Percentiles rank a stretch among this genome's conserved stretches.
phyloP scores from a whole-genome alignment of 2,888 invertebrate species.

The Candidula unifasciata region DNA sequence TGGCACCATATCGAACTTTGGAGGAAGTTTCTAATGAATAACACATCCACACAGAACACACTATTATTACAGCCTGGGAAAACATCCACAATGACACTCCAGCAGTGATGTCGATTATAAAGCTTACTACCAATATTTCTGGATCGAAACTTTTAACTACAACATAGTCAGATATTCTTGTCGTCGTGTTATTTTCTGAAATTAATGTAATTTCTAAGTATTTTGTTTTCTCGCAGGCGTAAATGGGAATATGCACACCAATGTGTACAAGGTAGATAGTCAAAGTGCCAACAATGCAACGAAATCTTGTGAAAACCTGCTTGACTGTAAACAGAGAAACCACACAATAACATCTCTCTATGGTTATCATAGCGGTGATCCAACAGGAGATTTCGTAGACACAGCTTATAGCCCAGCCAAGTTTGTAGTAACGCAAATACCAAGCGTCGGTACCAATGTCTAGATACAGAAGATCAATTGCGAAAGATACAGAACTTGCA shows the following conservation, averaged over 20 bases:
- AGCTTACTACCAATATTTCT: neutral
- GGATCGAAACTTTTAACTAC: neutral
- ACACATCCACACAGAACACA: slow-evolving; percentile 12
- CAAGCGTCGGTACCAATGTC: neutral
- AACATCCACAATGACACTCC: neutral
- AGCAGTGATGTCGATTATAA: neutral
- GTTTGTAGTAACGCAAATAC: neutral
- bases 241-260: neutral
- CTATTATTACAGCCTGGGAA: neutral
- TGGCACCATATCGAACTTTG: too few relatives aligned
- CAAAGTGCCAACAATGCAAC: neutral
- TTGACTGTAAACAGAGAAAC: slow-evolving; percentile 19
- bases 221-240: neutral
- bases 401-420: neutral
- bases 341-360: slow-evolving; percentile 32
- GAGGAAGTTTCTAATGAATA: too few relatives aligned
- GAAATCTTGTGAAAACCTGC: neutral
- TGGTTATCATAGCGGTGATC: slow-evolving; percentile 17
- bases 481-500: neutral
- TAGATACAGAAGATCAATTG: neutral
- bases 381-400: slow-evolving; percentile 24
- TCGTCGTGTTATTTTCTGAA: too few relatives aligned
- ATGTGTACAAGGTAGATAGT: slow-evolving; percentile 1
- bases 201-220: too few relatives aligned
- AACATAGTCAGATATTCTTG: too few relatives aligned